These are phyloP conservation scores for Petrolisthes manimaculis DNA, from an alignment of 2,888 invertebrate species.

Conservation along the genomic window DNA sequence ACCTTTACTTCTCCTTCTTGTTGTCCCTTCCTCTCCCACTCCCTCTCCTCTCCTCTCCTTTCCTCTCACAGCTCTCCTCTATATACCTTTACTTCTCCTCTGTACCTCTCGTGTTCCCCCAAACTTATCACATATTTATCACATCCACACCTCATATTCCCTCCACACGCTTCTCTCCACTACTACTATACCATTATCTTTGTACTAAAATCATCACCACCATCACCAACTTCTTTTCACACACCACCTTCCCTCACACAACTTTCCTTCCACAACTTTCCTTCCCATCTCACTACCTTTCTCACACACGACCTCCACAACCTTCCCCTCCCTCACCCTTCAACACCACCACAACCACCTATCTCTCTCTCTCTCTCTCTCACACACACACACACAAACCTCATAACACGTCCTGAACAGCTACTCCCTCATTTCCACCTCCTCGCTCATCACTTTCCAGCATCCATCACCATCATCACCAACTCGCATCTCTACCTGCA, in stretches of 20 bases:
- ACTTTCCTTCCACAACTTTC: not conserved
- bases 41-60: not conserved
- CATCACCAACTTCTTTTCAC: not conserved
- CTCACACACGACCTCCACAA: too few relatives aligned
- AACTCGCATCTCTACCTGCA: not conserved
- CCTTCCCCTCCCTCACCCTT: too few relatives aligned
- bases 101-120: too few relatives aligned
- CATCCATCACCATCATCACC: not conserved
- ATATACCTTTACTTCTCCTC: too few relatives aligned
- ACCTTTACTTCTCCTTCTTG: too few relatives aligned
- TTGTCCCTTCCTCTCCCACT: not conserved
- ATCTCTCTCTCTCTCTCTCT: not conserved
- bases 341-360: not conserved
- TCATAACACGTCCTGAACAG: not conserved
- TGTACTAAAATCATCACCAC: not conserved
- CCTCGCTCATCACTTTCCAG: not conserved
- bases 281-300: too few relatives aligned
- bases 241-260: not conserved
- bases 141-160: not conserved
- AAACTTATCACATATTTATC: too few relatives aligned
- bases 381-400: not conserved
- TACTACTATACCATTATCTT: not conserved
- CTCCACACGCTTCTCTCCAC: not conserved
- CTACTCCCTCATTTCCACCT: not conserved
- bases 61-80: not conserved